Percentiles rank a stretch among this genome's conserved stretches.
These are phyloP conservation scores for Willisornis vidua DNA, from an alignment of 2,113 vertebrate species.

Conservation along the genomic window DNA sequence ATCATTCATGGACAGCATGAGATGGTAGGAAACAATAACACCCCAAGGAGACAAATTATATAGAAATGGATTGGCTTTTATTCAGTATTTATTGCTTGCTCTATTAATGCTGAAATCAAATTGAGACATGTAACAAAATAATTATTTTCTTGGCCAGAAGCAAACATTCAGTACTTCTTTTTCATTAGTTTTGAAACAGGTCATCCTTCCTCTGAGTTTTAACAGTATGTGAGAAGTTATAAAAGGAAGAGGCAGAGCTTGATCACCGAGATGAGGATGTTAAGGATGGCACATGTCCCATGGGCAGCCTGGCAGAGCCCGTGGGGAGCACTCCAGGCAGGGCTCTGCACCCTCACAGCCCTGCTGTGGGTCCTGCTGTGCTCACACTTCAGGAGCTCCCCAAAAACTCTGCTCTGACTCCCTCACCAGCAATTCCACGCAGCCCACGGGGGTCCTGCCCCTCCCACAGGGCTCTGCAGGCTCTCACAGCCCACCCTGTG, in stretches of 20 bases:
- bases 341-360: neutral
- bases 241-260: neutral
- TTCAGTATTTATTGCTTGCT: constrained; percentile 47
- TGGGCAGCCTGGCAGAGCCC: neutral
- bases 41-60: neutral
- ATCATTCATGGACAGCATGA: neutral
- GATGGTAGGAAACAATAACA: neutral
- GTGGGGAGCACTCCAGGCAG: neutral
- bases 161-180: neutral
- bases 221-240: neutral
- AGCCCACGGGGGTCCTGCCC: neutral
- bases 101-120: constrained; percentile 26
- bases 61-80: constrained; percentile 48
- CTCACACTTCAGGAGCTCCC: neutral
- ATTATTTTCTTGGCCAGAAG: constrained; percentile 1
- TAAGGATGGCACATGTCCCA: neutral
- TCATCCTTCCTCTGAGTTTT: neutral
- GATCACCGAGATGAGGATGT: rapidly evolving
- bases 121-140: constrained; percentile 28
- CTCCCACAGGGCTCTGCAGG: neutral
- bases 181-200: neutral
- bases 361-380: neutral
- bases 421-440: neutral
- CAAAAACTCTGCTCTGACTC: neutral
- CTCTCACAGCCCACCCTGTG: neutral